Base-by-base conservation (phyloP, 2,888 invertebrate genomes). In the Dascillus cervinus region DNA sequence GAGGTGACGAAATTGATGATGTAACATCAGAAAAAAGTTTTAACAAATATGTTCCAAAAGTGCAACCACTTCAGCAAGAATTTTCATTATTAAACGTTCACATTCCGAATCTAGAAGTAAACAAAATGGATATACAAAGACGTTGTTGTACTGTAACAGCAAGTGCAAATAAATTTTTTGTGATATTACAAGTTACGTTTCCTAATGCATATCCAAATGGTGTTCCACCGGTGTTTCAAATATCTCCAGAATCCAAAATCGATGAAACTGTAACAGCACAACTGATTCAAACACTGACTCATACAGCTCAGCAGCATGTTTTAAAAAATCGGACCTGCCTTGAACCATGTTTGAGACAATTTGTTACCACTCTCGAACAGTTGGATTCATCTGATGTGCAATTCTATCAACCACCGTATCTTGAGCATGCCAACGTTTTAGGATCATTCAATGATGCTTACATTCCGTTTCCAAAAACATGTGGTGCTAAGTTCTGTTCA, bases 381-480 rank as follows among this genome's bases (percentile, higher is more conserved):
- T 69, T 75, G 43, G 70, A 73, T 27, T 44, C 51, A 6, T 73
- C 66, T 39, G 72, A 70, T 32, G 73, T 73, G 39, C 43, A 52
- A 15, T 41, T 45, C 22, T 38, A 47, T 34, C 43, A 47, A 29
- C 30, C 43, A 6, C 27, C 46, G 2, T 52, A 46, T 26, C 42
- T 53, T 10, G 52, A 53, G 37, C 41, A 53, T 2, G 36, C 40
- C 2, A 55, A 49, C 27, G 49, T 62, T 3, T 64, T 65, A 37
- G 62, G 64, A n/a, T 62, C 65, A 19, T 68, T 62, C 40, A 69
- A 69, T 38, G 88, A 88, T 54, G 79, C 86, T 4, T 87, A 86
- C 56, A 86, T 96, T 46, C 95, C 95, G 0, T 96, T 92, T 63
- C 95, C 95, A 0, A 72, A 90, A 30, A 95, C 94, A 0, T 91